A percentile compares a stretch with the other conserved stretches of the same genome.
Evolutionary conservation across 2,797 vertebrate genomes (phyloP).

Genomic region (Zonotrichia albicollis): DNA sequence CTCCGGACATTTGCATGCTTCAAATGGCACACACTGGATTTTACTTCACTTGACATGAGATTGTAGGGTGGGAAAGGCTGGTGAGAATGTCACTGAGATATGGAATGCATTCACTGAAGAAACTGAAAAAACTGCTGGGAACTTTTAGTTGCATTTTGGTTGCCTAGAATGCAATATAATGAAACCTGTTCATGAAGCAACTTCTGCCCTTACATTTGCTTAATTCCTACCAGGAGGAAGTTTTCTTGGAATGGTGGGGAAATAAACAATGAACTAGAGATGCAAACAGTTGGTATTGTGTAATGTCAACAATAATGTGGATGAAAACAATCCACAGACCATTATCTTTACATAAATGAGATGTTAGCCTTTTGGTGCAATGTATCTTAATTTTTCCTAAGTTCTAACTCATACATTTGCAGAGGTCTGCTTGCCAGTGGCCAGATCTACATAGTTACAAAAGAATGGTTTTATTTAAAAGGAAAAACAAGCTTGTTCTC

Average conservation of each 20-base stretch:
- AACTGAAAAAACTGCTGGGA: not conserved
- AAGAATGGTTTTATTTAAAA: not conserved
- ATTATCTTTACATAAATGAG: not conserved
- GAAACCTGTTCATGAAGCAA: not conserved
- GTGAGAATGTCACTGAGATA: not conserved
- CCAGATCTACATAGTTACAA: not conserved
- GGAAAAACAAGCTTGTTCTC: slow-evolving; percentile 24
- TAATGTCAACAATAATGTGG: not conserved
- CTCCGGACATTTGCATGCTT: not conserved
- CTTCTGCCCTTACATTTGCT: not conserved
- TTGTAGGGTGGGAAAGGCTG: not conserved
- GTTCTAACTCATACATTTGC: not conserved
- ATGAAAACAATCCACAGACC: not conserved
- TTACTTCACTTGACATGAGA: not conserved
- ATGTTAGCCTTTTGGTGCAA: not conserved
- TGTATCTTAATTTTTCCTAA: not conserved
- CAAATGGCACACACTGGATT: not conserved
- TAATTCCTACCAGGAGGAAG: not conserved
- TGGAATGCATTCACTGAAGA: not conserved
- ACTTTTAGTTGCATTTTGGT: not conserved
- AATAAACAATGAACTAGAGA: not conserved
- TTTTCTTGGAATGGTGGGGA: not conserved
- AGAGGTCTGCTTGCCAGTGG: not conserved
- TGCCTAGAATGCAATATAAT: not conserved
- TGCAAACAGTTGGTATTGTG: not conserved